Percentiles rank a stretch among this genome's conserved stretches.
These are phyloP conservation scores for Cantharis rufa DNA, from an alignment of 2,888 invertebrate species.

Conservation along the genomic window DNA sequence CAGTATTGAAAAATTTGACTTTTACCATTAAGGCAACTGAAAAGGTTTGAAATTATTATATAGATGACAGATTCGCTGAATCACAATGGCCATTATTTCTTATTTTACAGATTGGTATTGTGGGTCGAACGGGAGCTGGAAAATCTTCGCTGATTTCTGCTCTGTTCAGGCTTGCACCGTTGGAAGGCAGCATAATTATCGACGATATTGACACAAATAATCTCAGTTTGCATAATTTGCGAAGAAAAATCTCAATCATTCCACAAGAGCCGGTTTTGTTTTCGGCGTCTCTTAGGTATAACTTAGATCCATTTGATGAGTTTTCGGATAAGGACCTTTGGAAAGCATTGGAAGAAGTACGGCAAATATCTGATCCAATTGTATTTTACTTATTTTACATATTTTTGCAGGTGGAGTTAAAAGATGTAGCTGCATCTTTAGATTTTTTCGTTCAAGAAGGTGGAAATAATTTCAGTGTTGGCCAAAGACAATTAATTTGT, in stretches of 20 bases:
- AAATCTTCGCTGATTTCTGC: conserved; percentile 82
- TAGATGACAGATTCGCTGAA: too few species aligned
- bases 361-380: not conserved
- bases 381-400: conserved; percentile 46
- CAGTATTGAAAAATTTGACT: conserved; percentile 71
- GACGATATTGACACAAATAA: conserved; percentile 73
- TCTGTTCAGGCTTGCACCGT: conserved; percentile 78
- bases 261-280: conserved; percentile 58
- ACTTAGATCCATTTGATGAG: conserved; percentile 81
- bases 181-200: conserved; percentile 75
- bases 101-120: conserved; percentile 70
- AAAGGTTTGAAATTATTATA: conserved; percentile 58
- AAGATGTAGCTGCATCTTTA: conserved; percentile 67
- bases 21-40: conserved; percentile 65
- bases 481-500: conserved; percentile 85
- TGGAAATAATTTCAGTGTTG: conserved; percentile 83
- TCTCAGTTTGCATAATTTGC: conserved; percentile 75
- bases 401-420: conserved; percentile 72
- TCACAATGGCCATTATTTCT: too few species aligned
- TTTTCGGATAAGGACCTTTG: conserved; percentile 74
- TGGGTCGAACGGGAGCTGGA: conserved; percentile 86
- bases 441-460: conserved; percentile 72
- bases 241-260: conserved; percentile 81
- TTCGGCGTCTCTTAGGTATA: conserved; percentile 79
- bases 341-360: conserved; percentile 71